Base-by-base conservation (phyloP, 2,797 vertebrate species). In the Sebastes cheni region DNA sequence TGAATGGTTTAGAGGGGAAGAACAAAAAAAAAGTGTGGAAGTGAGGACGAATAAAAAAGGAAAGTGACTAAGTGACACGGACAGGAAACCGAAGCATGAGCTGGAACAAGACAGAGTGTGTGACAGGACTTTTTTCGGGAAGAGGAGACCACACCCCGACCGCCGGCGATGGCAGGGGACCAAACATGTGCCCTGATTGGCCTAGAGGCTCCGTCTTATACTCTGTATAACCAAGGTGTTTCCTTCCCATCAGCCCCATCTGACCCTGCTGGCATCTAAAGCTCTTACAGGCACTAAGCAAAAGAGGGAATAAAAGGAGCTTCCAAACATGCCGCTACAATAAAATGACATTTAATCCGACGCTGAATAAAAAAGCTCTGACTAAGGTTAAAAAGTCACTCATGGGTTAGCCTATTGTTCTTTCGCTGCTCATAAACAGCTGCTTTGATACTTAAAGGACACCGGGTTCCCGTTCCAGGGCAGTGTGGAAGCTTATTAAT, bases 131-230 rank as follows among this genome's bases (percentile, higher is more conserved):
- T 85, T 71, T 85, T 90, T 85, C 64, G 85, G 90, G 86, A 92
- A 91, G 71, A 84, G 80, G 74, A 84, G 85, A 91, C 92, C 92
- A 90, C 91, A 92, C 89, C 91, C 82, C 56, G 77, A 89, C 89
- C 79, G 29, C 86, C 8, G 20, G 68, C 30, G 2, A 50, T 87
- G 92, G 90, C 89, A 60, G 67, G 9, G 76, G 77, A 82, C 52
- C 90, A 92, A 77, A 77, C 27, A 71, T 72, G 80, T 71, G 62
- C 81, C 65, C 80, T 13, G 79, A 86, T 68, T 75, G 86, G 64
- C 34, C 56, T 46, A 23, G 55, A 83, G 52, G 42, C 76, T 65
- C 77, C 16, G 12, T 72, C 74, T 72, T 67, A 64, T 72, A 25
- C 83, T 39, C 22, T 67, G 50, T 61, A 46, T 29, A 78, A 81